Evolutionary conservation across 1,140 invertebrate species (phyloP), one percentile per base, ranked within the genome.

Genomic region (Pachyrhynchus sulphureomaculatus): DNA sequence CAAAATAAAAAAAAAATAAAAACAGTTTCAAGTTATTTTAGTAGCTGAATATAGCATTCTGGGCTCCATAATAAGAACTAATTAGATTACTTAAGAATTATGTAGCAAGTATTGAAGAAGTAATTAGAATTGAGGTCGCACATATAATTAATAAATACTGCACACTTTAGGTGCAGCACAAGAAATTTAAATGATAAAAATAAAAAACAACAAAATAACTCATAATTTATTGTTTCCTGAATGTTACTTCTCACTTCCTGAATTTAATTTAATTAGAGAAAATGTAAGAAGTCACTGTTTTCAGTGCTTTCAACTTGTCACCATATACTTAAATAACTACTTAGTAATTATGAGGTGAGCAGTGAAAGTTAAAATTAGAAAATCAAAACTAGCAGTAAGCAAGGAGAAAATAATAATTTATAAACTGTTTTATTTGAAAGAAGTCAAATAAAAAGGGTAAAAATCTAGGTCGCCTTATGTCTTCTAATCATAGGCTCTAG

Each of bases 381-480:
- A 58, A 26, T 20, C 36, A 15, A 47, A 54, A 17, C 23, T 6
- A 17, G 8, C 13, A 54, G 4, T 12, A 12, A 17, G 13, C 29
- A 53, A 56, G 13, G 39, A 56, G 26, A 45, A 56, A 33, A 32
- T 5, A 24, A 26, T 5, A 39, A 53, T 37, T 39, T 53, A n/a
- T 12, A 23, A 39, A 39, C 37, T 53, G 36, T 53, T 39, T 37
- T 39, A 15, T 8, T 20, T 3, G 4, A 49, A 33, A 18, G 29
- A 32, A 32, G 26, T 33, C 3, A 10, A 29, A 49, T 29, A 34
- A 49, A 42, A 37, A 58, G 44, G 47, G 47, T 55, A 34, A 57
- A 57, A 66, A 66, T 66, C 42, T 66, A 66, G 64, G 64, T 66
- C 64, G 64, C 64, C 53, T 56, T 62, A 57, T 56, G 59, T 62